A percentile compares a stretch with the other conserved stretches of the same genome.
Evolutionary conservation across 2,888 invertebrate species (phyloP).

Genomic region (Tenthredo amoena): DNA sequence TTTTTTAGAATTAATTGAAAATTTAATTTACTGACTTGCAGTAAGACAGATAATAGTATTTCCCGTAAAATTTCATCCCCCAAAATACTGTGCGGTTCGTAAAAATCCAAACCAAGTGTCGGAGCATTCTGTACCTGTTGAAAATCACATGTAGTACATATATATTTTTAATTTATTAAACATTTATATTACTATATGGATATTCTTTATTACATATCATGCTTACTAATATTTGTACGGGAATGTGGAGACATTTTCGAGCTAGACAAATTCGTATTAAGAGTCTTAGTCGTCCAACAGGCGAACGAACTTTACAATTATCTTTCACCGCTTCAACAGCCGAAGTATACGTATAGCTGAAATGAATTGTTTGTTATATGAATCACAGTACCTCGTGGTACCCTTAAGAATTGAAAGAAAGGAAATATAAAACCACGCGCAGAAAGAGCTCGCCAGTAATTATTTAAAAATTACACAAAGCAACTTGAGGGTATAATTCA

Average conservation of each 20-base stretch:
- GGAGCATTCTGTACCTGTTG: constrained; percentile 32
- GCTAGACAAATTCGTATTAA: constrained; percentile 79
- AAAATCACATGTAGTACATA: background rate
- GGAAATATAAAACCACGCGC: background rate
- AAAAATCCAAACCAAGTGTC: constrained; percentile 65
- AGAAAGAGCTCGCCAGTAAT: background rate
- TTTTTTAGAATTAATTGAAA: constrained; percentile 81
- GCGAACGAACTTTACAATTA: constrained; percentile 76
- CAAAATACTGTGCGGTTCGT: constrained; percentile 78
- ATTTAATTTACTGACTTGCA: constrained; percentile 79
- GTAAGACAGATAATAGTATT: constrained; percentile 81
- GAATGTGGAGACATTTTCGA: constrained; percentile 80
- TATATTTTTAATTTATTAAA: constrained; percentile 25
- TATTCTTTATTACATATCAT: background rate
- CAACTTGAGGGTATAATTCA: constrained; percentile 35
- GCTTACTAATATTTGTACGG: constrained; percentile 79
- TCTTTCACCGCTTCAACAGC: constrained; percentile 78
- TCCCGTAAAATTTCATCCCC: constrained; percentile 84
- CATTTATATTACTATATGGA: background rate
- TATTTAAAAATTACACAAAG: background rate
- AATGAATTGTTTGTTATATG: constrained; percentile 57
- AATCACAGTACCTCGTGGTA: background rate
- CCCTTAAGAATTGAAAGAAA: background rate
- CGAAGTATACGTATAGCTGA: constrained; percentile 76
- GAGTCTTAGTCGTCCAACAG: constrained; percentile 78